Base-by-base conservation (phyloP, 92 coral and sea anemone genomes). In the Meandrina meandrites region DNA sequence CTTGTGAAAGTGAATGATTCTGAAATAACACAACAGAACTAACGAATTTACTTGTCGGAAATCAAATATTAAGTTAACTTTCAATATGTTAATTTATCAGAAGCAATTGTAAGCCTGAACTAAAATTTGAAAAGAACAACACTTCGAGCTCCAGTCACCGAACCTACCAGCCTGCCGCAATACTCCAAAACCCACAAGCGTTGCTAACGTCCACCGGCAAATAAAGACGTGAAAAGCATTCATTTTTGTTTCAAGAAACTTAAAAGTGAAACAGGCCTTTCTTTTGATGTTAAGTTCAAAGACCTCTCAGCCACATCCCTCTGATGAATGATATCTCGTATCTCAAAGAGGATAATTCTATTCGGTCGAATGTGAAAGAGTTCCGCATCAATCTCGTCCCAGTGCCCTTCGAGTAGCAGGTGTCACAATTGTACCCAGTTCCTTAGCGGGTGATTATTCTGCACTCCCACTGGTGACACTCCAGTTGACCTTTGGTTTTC, bases 291-390 rank as follows among this genome's bases (percentile, higher is more conserved):
- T 19, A 60, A 58, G 27, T 53, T 19, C 72, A 54, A 79, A 68
- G 72, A 58, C 35, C 50, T 19, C 37, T 60, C 24, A 11, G 3
- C 72, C 8, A 40, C 83, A 21, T 36, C 37, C 54, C 35, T 58
- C 58, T 80, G 74, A 51, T 58, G 74, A 80, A 80, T 80, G 56
- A 87, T 83, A 87, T 79, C 78, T n/a, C n/a, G n/a, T n/a, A n/a
- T n/a, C n/a, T n/a, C n/a, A n/a, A n/a, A 83, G 74, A 48, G 54
- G 34, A 40, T 2, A 40, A 40, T 40, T 2, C 45, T 40, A 40
- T 40, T 2, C 45, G 2, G 45, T 40, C 6, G 45, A 40, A 2
- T 2, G 45, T 40, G 6, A 40, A 40, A 40, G 45, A 40, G 45
- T 40, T 40, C 45, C 45, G 45, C 45, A 40, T 40, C 6, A 40